Evolutionary conservation across 2,888 invertebrate species (phyloP).

Genomic region (Neelides folsomi): DNA sequence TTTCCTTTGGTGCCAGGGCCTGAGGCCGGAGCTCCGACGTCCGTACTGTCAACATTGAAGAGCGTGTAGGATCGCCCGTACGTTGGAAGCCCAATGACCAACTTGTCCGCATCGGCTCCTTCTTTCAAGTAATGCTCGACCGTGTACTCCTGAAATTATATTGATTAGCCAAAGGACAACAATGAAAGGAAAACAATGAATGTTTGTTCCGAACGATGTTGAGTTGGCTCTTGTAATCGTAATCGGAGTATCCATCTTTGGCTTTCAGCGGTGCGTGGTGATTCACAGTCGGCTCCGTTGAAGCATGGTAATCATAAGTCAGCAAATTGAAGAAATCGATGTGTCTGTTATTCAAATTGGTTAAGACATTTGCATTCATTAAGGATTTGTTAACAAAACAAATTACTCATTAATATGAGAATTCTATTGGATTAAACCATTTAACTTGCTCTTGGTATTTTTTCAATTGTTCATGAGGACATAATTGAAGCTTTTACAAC

Average conservation of each 20-base stretch:
- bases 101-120: slow-evolving; percentile 37
- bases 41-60: slow-evolving; percentile 68
- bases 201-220: slow-evolving; percentile 59
- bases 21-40: slow-evolving; percentile 74
- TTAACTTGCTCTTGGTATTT: no score
- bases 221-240: slow-evolving; percentile 72
- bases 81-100: slow-evolving; percentile 39
- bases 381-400: no score
- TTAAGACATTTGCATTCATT: no score
- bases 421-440: no score
- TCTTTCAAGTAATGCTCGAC: slow-evolving; percentile 37
- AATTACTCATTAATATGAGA: no score
- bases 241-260: slow-evolving; percentile 63
- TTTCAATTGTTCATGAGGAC: no score
- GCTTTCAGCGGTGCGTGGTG: slow-evolving; percentile 79
- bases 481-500: no score
- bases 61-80: slow-evolving; percentile 81
- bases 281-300: slow-evolving; percentile 78
- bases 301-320: slow-evolving; percentile 84
- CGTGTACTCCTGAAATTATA: slow-evolving; percentile 36
- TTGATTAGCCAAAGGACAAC: background rate
- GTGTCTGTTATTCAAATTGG: slow-evolving; percentile 44
- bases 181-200: background rate
- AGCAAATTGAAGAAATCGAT: slow-evolving; percentile 84
- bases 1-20: slow-evolving; percentile 84